Conservation (phyloP, 2,113 vertebrate genomes). For the Rhineura floridana region DNA sequence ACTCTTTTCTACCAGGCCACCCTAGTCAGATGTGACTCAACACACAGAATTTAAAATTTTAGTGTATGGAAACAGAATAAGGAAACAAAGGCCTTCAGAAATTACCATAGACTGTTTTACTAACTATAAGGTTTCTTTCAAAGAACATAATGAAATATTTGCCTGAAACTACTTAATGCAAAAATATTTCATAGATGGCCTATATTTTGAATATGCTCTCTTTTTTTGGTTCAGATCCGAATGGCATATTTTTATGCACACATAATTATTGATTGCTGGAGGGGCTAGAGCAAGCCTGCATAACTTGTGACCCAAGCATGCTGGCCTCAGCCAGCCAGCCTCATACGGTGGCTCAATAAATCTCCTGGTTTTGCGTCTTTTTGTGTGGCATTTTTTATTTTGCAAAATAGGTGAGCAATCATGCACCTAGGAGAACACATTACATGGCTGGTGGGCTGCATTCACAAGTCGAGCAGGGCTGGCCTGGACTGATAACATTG, state of each 20-base stretch:
- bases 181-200: background rate
- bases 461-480: background rate
- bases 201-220: background rate
- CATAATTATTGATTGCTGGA: background rate
- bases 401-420: no score
- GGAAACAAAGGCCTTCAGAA: background rate
- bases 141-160: constrained; percentile 45
- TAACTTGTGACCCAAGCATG: background rate
- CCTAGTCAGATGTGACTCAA: background rate
- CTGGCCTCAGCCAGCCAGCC: background rate
- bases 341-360: background rate
- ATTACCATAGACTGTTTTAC: constrained; percentile 11
- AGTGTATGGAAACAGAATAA: background rate
- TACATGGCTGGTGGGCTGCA: background rate
- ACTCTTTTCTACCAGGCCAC: no score
- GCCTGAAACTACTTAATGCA: constrained; percentile 42
- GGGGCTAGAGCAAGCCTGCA: background rate
- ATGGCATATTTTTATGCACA: background rate
- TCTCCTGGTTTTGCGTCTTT: no score
- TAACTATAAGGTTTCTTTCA: background rate
- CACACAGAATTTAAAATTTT: background rate
- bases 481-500: background rate
- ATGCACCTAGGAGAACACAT: background rate
- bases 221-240: background rate
- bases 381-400: no score